Percentiles rank a stretch among this genome's conserved stretches.
Evolutionary conservation across 2,797 vertebrate genomes (phyloP).

Genomic region (Presbytis comata): DNA sequence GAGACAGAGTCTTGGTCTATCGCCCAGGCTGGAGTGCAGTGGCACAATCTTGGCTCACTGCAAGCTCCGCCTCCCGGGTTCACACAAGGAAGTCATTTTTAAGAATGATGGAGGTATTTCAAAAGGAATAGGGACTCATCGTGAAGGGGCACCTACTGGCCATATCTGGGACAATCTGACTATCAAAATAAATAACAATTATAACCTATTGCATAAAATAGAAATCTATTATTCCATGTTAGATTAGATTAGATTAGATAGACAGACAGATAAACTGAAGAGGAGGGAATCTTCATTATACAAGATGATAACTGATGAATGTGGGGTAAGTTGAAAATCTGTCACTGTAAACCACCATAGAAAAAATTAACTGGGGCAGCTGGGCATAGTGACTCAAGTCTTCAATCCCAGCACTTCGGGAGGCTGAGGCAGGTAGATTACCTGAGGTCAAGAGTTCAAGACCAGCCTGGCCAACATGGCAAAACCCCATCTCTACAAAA

Average conservation of each 20-base stretch:
- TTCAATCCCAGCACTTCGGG: too few species aligned
- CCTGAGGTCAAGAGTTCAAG: too few species aligned
- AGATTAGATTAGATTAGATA: background rate
- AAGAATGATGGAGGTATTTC: background rate
- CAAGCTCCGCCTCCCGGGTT: too few species aligned
- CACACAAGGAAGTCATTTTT: background rate
- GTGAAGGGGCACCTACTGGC: background rate
- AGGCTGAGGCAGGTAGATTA: too few species aligned
- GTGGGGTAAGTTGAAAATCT: background rate
- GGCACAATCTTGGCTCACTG: too few species aligned
- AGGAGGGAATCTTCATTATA: background rate
- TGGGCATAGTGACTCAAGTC: accelerated
- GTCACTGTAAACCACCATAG: background rate
- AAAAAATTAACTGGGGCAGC: background rate
- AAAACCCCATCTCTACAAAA: too few species aligned
- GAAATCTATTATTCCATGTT: background rate
- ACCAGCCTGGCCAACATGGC: too few species aligned
- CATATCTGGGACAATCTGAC: background rate
- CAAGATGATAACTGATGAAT: background rate
- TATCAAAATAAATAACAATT: background rate
- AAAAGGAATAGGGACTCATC: background rate
- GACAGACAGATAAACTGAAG: background rate
- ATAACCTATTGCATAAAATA: background rate
- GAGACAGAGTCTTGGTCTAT: too few species aligned
- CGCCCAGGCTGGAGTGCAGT: too few species aligned